phyloP scores from a whole-genome alignment of 2,888 invertebrate species.

The Caenorhabditis sp. region DNA sequence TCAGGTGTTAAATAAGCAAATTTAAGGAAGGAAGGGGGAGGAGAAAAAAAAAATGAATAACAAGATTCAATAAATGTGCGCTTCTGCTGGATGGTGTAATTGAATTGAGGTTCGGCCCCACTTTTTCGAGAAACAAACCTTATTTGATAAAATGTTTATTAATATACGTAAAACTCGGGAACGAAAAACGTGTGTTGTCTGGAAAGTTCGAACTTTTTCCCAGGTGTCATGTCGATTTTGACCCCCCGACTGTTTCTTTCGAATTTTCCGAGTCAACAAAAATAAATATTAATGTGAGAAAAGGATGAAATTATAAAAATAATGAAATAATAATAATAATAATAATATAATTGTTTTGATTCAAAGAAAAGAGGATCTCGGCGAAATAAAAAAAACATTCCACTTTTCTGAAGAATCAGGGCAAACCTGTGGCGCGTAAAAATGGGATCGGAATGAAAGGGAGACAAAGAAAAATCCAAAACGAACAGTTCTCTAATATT shows the following conservation, averaged over 20 bases:
- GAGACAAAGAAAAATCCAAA: slow-evolving; percentile 5
- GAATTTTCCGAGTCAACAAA: too few relatives aligned
- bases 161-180: too few relatives aligned
- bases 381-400: neutral
- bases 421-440: neutral
- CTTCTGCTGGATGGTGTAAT: neutral
- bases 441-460: neutral
- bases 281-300: too few relatives aligned
- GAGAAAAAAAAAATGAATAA: neutral
- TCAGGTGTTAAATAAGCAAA: neutral
- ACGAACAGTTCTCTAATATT: too few relatives aligned
- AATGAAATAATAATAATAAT: neutral
- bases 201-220: too few relatives aligned
- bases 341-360: neutral
- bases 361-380: neutral
- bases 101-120: neutral
- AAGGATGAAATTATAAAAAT: too few relatives aligned
- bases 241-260: too few relatives aligned
- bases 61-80: neutral
- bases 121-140: neutral
- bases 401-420: neutral
- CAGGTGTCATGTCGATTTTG: too few relatives aligned
- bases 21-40: neutral
- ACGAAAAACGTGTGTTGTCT: too few relatives aligned
- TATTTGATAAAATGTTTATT: neutral